Percentiles rank a stretch among this genome's conserved stretches.
Conservation (phyloP, 2,888 invertebrate species). For the Idaea straminata region DNA sequence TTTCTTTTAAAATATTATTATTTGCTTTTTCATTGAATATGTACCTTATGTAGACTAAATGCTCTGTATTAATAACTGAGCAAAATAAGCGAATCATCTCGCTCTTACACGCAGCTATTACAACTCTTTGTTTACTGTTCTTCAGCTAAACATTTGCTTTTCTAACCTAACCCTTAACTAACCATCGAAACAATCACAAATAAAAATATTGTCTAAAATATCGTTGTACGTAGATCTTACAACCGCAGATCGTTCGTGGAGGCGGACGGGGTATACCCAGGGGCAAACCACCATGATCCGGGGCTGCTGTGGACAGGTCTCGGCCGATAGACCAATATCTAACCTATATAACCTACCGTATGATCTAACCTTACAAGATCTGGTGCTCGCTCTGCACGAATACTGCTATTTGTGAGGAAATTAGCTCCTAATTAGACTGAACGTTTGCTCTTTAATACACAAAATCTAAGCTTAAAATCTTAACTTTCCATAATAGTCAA, state of each 20-base stretch:
- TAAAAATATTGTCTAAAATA: conserved; percentile 43
- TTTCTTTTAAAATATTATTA: too few species aligned
- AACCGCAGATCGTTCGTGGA: conserved; percentile 82
- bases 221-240: conserved; percentile 77
- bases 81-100: background rate
- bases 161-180: background rate
- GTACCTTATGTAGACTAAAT: background rate
- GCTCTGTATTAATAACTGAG: background rate
- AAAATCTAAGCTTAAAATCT: background rate
- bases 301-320: conserved; percentile 84
- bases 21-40: background rate
- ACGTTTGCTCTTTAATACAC: conserved; percentile 3
- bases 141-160: background rate
- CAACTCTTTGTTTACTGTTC: too few species aligned
- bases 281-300: conserved; percentile 82
- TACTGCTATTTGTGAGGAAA: conserved; percentile 37
- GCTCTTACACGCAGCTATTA: background rate
- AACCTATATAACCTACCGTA: background rate
- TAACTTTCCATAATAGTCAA: too few species aligned
- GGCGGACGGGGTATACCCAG: conserved; percentile 78
- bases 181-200: background rate
- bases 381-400: conserved; percentile 41
- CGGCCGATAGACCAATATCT: conserved; percentile 65
- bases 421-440: conserved; percentile 4
- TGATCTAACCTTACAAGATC: conserved; percentile 33